Conservation (phyloP, 1,140 invertebrate genomes). For the Drosophila tristis region DNA sequence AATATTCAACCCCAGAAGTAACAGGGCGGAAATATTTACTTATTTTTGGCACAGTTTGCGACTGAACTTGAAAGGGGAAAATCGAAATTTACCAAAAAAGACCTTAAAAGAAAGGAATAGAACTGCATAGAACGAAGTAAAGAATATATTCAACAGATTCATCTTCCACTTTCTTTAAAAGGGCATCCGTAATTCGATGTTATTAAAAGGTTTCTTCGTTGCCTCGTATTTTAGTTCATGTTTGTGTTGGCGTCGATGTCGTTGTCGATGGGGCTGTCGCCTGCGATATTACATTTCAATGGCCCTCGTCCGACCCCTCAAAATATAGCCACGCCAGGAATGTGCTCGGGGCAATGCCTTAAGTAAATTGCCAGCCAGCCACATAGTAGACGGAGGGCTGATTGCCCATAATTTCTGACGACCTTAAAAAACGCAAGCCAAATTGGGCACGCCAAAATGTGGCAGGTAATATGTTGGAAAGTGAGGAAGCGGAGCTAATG, state of each 20-base stretch:
- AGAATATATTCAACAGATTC: neutral
- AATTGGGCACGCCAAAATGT: constrained; percentile 47
- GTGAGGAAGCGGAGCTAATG: constrained; percentile 24
- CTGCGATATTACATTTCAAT: constrained; percentile 57
- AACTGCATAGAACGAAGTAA: neutral
- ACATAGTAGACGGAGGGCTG: constrained; percentile 38
- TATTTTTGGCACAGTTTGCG: no score
- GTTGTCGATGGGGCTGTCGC: constrained; percentile 30
- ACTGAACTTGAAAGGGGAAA: no score
- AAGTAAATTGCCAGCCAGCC: constrained; percentile 60
- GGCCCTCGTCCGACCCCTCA: constrained; percentile 22
- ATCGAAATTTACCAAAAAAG: no score
- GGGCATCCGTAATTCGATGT: constrained; percentile 33
- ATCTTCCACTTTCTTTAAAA: neutral
- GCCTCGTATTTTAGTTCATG: constrained; percentile 44
- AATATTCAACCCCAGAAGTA: no score
- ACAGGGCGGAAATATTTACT: no score
- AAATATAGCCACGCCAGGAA: constrained; percentile 27
- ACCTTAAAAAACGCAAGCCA: constrained; percentile 65
- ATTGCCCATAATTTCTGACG: constrained; percentile 69
- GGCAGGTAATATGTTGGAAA: constrained; percentile 15
- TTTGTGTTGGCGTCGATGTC: constrained; percentile 54
- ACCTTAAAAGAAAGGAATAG: no score
- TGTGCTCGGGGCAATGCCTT: constrained; percentile 48
- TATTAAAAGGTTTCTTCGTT: neutral